Evolutionary conservation across 2,113 vertebrate genomes (phyloP), one percentile per base, ranked within the genome.

Genomic region (Casuarius casuarius): DNA sequence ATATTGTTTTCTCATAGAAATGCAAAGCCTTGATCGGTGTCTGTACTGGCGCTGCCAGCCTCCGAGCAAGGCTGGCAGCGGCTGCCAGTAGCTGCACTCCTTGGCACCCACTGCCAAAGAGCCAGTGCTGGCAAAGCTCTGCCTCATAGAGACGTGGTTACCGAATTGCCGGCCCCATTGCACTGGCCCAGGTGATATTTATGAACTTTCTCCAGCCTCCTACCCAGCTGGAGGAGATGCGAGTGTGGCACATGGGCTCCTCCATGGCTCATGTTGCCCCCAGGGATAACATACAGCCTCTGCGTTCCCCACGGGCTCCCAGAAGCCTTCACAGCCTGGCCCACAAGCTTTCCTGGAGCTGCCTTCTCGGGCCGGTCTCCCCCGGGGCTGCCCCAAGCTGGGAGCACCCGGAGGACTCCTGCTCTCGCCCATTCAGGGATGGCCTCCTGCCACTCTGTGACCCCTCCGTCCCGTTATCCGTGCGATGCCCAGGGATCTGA

Each of bases 251-350:
- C 5, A 7, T 31, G 3, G 23, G 52, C 59, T 16, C 15, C 91
- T 8, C 5, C 7, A 4, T 1, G 12, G 61, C 3, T 49, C 2
- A 2, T 1, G 49, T 1, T 16, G 33, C 61, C 66, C 28, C 16
- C 2, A 3, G 31, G 21, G 62, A 29, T 46, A 5, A 66, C 3
- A 16, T 28, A 17, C 2, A 44, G 79, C 79, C 10, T 1, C 73
- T 23, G 73, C 72, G 35, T 26, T 49, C 46, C 70, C 86, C 4
- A 12, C 51, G 2, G 40, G 19, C 23, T 42, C 61, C 61, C 3
- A 15, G 78, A 51, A 23, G 51, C 76, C 72, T 23, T 61, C 14
- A 9, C 3, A 5, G 5, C 74, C 4, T 4, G 4, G 12, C 78
- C 51, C 5, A 1, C 23, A 3, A 18, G 3, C 31, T 4, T 1